These are phyloP conservation scores for Ceyx cyanopectus DNA, from an alignment of 2,113 vertebrate species.

Conservation along the genomic window DNA sequence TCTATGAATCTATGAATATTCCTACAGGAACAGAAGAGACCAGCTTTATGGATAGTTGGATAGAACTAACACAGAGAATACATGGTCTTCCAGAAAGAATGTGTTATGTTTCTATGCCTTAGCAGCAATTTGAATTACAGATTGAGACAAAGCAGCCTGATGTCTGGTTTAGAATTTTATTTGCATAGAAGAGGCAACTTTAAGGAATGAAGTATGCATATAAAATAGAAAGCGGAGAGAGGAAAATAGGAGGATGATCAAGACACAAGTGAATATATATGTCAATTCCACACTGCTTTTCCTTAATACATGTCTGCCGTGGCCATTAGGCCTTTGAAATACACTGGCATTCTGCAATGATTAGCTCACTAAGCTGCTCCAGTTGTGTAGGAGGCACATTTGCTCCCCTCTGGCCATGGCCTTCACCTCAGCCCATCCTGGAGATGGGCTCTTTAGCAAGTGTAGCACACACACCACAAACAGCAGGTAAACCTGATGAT, in stretches of 20 bases:
- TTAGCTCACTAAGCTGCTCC: background rate
- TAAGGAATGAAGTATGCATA: background rate
- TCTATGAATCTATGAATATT: background rate
- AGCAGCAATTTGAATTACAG: background rate
- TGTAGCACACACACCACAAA: rapidly evolving
- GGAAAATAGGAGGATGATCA: background rate
- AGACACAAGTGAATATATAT: background rate
- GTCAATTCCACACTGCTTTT: background rate
- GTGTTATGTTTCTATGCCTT: background rate
- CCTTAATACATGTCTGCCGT: background rate
- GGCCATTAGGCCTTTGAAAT: background rate
- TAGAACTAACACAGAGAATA: background rate
- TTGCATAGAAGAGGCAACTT: background rate
- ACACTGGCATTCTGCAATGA: background rate
- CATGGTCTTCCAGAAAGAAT: background rate
- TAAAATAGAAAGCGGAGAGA: background rate
- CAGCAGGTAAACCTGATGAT: background rate
- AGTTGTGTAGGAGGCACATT: background rate
- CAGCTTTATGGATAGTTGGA: background rate
- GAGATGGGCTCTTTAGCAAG: background rate
- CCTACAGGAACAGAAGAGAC: background rate
- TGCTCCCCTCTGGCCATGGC: background rate
- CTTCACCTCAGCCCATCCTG: background rate
- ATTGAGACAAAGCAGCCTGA: background rate
- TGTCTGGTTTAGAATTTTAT: background rate